phyloP scores from a whole-genome alignment of 37 sponge, comb jelly and placozoan genomes.

The Cliona cf. orientalis region DNA sequence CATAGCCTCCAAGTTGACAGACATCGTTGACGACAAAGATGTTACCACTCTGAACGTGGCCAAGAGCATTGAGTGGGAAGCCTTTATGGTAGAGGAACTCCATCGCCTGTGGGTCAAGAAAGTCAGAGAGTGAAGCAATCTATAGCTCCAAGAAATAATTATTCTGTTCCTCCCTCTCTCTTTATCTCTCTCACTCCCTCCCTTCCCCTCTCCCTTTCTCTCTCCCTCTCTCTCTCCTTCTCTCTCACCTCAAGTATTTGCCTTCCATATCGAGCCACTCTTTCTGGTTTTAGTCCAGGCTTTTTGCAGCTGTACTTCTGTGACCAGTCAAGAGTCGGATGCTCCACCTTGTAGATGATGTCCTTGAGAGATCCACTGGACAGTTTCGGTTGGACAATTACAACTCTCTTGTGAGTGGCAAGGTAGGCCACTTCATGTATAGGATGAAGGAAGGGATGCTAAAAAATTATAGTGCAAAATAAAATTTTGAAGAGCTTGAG shows the following conservation, averaged over 20 bases:
- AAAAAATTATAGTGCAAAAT: too few species aligned
- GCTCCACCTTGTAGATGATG: slow-evolving; percentile 61
- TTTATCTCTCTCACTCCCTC: not conserved
- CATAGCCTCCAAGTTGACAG: slow-evolving; percentile 56
- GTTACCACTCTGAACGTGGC: slow-evolving; percentile 67
- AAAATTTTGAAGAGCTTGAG: too few species aligned
- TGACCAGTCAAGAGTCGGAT: slow-evolving; percentile 33
- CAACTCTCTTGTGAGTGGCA: slow-evolving; percentile 23
- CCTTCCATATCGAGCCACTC: slow-evolving; percentile 47
- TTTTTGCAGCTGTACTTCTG: slow-evolving; percentile 40
- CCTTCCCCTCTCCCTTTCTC: not conserved
- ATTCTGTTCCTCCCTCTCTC: not conserved
- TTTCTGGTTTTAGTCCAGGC: not conserved
- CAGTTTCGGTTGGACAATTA: slow-evolving; percentile 23
- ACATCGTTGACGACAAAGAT: slow-evolving; percentile 37
- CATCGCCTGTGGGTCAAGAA: slow-evolving; percentile 56
- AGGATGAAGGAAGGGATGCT: slow-evolving; percentile 50
- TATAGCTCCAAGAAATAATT: not conserved
- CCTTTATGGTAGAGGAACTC: slow-evolving; percentile 43
- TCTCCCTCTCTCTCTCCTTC: not conserved
- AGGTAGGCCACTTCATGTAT: slow-evolving; percentile 44
- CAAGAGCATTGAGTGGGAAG: slow-evolving; percentile 55
- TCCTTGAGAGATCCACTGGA: slow-evolving; percentile 68
- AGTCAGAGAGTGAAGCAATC: not conserved
- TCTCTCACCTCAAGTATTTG: slow-evolving; percentile 59